phyloP scores from a whole-genome alignment of 1,140 invertebrate species.

The Laodelphax striatellus region DNA sequence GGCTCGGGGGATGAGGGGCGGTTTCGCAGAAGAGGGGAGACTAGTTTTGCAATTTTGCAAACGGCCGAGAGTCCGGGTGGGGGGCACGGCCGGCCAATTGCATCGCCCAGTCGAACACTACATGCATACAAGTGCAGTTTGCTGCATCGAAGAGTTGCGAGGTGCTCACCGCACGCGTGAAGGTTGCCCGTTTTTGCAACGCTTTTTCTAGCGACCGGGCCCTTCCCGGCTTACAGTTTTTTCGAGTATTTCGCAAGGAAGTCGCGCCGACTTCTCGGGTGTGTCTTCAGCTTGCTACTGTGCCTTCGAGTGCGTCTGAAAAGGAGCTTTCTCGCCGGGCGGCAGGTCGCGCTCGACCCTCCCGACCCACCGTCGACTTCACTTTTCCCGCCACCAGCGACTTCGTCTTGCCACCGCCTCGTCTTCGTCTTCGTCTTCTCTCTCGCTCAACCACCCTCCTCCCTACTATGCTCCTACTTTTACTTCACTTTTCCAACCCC shows the following conservation, averaged over 20 bases:
- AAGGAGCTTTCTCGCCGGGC: not conserved
- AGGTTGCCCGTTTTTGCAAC: not conserved
- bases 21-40: constrained; percentile 13
- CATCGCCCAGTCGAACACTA: constrained; percentile 13
- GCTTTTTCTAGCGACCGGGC: not conserved
- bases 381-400: too few species aligned
- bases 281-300: not conserved
- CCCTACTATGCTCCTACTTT: too few species aligned
- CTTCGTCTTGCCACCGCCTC: too few species aligned
- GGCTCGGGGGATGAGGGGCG: constrained; percentile 8
- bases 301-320: not conserved
- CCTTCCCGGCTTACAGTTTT: not conserved
- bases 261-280: not conserved
- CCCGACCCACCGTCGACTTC: not conserved
- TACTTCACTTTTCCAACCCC: too few species aligned
- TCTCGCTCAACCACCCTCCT: too few species aligned
- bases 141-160: constrained; percentile 7
- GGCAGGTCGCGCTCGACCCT: not conserved
- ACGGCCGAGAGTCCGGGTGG: not conserved
- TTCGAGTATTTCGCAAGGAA: not conserved
- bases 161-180: not conserved
- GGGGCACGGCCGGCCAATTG: constrained; percentile 4
- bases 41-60: constrained; percentile 16
- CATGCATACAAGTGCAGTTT: constrained; percentile 14
- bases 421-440: too few species aligned